These are phyloP conservation scores for Troides oblongomaculatus DNA, from an alignment of 2,888 invertebrate species.

Conservation along the genomic window DNA sequence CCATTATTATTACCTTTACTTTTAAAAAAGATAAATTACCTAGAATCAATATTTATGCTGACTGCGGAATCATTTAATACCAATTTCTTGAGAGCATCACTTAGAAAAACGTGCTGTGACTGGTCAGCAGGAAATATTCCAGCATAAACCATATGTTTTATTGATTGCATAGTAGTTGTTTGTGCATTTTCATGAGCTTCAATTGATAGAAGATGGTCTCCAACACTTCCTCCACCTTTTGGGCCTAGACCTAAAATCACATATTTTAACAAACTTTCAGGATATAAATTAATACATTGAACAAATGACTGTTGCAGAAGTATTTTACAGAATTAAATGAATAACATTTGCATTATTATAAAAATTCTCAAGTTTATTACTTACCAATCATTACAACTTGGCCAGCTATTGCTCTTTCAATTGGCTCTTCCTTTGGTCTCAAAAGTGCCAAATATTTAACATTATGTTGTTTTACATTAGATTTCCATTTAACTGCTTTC, in stretches of 20 bases:
- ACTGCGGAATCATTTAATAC: slow-evolving; percentile 97
- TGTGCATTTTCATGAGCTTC: slow-evolving; percentile 49
- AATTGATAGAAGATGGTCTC: slow-evolving; percentile 62
- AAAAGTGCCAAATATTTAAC: slow-evolving; percentile 89
- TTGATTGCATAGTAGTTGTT: slow-evolving; percentile 45
- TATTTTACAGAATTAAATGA: too few relatives aligned
- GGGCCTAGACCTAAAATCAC: slow-evolving; percentile 64
- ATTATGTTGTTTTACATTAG: slow-evolving; percentile 87
- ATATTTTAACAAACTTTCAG: too few relatives aligned
- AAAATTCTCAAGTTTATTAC: slow-evolving; percentile 37
- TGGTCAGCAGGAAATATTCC: slow-evolving; percentile 94
- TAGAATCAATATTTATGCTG: slow-evolving; percentile 87
- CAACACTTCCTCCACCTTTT: slow-evolving; percentile 69
- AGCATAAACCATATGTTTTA: slow-evolving; percentile 75
- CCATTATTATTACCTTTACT: too few relatives aligned
- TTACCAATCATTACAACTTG: slow-evolving; percentile 93
- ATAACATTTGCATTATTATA: neutral
- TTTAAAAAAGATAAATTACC: slow-evolving; percentile 70
- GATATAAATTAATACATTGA: neutral
- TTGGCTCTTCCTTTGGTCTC: slow-evolving; percentile 85
- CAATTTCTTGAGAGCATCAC: slow-evolving; percentile 93
- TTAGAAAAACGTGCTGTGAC: slow-evolving; percentile 86
- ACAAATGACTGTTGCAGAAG: neutral
- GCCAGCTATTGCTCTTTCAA: slow-evolving; percentile 87
- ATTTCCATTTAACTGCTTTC: slow-evolving; percentile 85